Percentiles rank a stretch among this genome's conserved stretches.
Conservation (phyloP, 1,140 invertebrate genomes). For the Druon quercuslanigerum region DNA sequence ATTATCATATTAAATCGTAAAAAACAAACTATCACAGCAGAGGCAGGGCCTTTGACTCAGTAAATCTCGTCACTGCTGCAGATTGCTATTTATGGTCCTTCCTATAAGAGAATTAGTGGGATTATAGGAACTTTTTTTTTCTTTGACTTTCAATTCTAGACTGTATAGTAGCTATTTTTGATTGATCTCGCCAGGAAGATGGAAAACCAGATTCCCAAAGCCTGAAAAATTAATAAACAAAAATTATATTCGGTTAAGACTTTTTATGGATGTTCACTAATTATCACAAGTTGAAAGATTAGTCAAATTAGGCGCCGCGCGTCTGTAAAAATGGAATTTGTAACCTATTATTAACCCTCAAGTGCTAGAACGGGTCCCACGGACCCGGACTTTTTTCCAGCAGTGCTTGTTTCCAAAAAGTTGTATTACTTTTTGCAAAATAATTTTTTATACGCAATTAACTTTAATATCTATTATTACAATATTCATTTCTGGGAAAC, state of each 20-base stretch:
- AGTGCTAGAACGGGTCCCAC: too few species aligned
- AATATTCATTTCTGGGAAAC: too few species aligned
- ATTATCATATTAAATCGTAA: background rate
- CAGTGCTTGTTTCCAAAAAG: too few species aligned
- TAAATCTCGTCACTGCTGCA: background rate
- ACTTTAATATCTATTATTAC: too few species aligned
- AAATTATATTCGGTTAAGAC: background rate
- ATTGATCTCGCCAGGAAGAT: constrained; percentile 80
- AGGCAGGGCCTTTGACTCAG: background rate
- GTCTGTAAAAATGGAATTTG: too few species aligned
- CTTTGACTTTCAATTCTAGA: constrained; percentile 62
- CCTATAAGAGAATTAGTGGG: background rate
- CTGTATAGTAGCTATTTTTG: constrained; percentile 78
- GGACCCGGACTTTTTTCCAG: too few species aligned
- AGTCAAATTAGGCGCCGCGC: too few species aligned
- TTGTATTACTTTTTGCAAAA: too few species aligned
- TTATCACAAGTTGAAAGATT: too few species aligned
- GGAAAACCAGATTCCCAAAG: constrained; percentile 81
- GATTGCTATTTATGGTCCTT: background rate
- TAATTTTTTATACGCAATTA: too few species aligned
- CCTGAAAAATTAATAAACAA: constrained; percentile 70
- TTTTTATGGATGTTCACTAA: too few species aligned
- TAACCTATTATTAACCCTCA: too few species aligned
- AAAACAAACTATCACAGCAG: constrained; percentile 10
- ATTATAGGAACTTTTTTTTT: background rate